These are phyloP conservation scores for Sceloporus undulatus DNA, from an alignment of 2,113 vertebrate species.

Conservation along the genomic window DNA sequence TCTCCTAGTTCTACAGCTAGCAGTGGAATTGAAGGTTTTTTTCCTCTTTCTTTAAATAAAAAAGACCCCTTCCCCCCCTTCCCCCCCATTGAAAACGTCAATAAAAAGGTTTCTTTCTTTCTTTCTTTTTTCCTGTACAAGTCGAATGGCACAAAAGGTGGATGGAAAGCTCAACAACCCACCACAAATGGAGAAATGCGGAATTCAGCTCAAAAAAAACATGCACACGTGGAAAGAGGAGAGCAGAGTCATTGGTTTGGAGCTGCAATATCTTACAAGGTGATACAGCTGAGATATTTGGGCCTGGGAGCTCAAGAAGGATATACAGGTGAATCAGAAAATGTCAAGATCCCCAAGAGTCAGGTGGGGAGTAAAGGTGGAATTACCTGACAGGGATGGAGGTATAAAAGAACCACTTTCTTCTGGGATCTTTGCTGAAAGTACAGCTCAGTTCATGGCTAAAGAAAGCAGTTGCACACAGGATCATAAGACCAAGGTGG, in stretches of 20 bases:
- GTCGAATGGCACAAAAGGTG: slow-evolving; percentile 82
- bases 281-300: slow-evolving; percentile 77
- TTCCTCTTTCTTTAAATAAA: slow-evolving; percentile 62
- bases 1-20: slow-evolving; percentile 83
- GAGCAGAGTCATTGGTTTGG: slow-evolving; percentile 80
- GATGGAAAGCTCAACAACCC: slow-evolving; percentile 73
- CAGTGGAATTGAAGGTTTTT: slow-evolving; percentile 79
- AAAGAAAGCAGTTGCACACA: neutral
- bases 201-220: slow-evolving; percentile 78
- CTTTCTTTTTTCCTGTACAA: slow-evolving; percentile 85
- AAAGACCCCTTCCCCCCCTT: slow-evolving; percentile 38
- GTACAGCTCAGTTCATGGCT: neutral
- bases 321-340: slow-evolving; percentile 48
- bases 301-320: slow-evolving; percentile 61
- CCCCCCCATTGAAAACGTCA: slow-evolving; percentile 76
- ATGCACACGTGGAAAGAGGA: slow-evolving; percentile 79
- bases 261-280: slow-evolving; percentile 84
- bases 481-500: neutral
- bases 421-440: neutral
- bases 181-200: slow-evolving; percentile 77
- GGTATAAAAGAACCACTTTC: neutral
- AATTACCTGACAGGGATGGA: neutral
- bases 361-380: slow-evolving; percentile 48
- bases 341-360: slow-evolving; percentile 60
- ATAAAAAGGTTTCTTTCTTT: slow-evolving; percentile 72